A percentile compares a stretch with the other conserved stretches of the same genome.
These are phyloP conservation scores for Notodonta dromedarius DNA, from an alignment of 2,888 invertebrate species.

Conservation along the genomic window DNA sequence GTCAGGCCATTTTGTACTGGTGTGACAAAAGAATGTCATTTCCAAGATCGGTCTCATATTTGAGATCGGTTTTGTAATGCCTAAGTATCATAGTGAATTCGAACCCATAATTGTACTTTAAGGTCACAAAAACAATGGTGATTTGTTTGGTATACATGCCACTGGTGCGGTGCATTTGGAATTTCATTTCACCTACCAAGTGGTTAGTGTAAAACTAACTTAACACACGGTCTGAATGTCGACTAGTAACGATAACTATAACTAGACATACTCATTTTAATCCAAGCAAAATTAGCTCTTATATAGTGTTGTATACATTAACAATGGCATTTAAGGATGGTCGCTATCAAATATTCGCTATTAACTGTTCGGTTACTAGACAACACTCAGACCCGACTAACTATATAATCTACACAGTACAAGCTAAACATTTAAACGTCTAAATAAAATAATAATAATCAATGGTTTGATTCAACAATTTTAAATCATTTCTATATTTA, in stretches of 20 bases:
- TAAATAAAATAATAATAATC: constrained; percentile 45
- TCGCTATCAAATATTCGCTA: no score
- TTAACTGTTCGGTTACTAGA: constrained; percentile 13
- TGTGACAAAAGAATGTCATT: no score
- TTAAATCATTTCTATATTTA: constrained; percentile 51
- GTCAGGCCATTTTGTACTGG: no score
- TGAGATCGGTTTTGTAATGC: no score
- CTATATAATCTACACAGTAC: constrained; percentile 35
- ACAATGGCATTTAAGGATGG: no score
- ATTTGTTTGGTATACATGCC: constrained; percentile 52
- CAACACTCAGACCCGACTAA: constrained; percentile 20
- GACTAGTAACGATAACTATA: constrained; percentile 20
- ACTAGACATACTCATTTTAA: no score
- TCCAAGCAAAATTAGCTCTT: no score
- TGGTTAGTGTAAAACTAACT: constrained; percentile 30
- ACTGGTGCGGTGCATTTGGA: constrained; percentile 32
- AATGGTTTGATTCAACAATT: constrained; percentile 41
- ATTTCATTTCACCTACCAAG: constrained; percentile 46
- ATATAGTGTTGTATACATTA: no score
- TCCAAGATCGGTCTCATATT: no score
- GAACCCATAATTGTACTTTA: constrained; percentile 43
- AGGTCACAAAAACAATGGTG: constrained; percentile 38
- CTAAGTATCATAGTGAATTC: constrained; percentile 1
- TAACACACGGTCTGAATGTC: constrained; percentile 24
- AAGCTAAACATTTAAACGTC: constrained; percentile 56